These are phyloP conservation scores for Apamea crenata DNA, from an alignment of 2,888 invertebrate genomes.

Conservation along the genomic window DNA sequence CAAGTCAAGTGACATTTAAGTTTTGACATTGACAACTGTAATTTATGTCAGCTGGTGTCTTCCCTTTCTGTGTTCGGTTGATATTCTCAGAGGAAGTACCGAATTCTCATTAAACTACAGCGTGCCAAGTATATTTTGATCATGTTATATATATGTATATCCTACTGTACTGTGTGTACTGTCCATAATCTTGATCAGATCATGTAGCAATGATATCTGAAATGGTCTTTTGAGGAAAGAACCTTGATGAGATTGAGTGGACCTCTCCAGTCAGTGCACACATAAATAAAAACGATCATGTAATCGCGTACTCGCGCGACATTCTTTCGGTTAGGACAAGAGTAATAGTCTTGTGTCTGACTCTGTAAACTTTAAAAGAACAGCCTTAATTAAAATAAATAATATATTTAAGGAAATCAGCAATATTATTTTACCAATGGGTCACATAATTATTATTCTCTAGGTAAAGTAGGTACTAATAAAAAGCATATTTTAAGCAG, in stretches of 20 bases:
- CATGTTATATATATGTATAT: too few relatives aligned
- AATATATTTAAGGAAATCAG: not conserved
- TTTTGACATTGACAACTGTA: slow-evolving; percentile 16
- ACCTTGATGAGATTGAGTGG: too few relatives aligned
- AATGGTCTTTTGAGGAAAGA: too few relatives aligned
- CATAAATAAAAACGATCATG: not conserved
- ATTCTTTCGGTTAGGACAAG: not conserved
- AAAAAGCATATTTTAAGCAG: not conserved
- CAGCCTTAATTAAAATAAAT: not conserved
- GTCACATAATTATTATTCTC: not conserved
- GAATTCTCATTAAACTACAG: not conserved
- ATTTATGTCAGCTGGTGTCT: not conserved
- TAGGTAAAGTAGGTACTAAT: not conserved
- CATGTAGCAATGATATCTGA: too few relatives aligned
- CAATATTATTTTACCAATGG: not conserved
- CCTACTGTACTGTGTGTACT: too few relatives aligned
- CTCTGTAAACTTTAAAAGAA: not conserved
- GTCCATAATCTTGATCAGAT: too few relatives aligned
- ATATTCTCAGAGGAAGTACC: not conserved
- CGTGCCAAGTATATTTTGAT: not conserved
- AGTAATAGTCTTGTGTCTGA: not conserved
- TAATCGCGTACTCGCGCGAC: not conserved
- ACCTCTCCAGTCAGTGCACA: too few relatives aligned
- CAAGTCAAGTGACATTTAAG: not conserved
- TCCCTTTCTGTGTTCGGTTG: not conserved